Evolutionary conservation across 2,797 vertebrate genomes (phyloP), one percentile per base, ranked within the genome.

Genomic region (Fistularia commersonii): DNA sequence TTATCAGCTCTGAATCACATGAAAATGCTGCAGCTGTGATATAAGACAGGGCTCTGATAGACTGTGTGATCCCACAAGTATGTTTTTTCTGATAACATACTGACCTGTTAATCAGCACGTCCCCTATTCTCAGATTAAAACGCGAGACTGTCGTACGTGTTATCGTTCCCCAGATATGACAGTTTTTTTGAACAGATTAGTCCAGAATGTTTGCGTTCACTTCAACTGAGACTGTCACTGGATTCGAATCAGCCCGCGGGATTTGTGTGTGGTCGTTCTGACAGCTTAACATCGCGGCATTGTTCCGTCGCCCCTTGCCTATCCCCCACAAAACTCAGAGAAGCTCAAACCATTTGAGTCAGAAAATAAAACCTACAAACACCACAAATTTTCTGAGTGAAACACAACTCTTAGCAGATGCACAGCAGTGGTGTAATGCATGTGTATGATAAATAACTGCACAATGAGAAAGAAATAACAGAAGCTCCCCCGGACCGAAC

Each of bases 41-140:
- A 77, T 35, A 64, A 82, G 44, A 55, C 82, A 83, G 79, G 67
- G 69, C n/a, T 50, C 67, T 51, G 49, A 81, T 64, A 46, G 61
- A 49, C 64, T 11, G 42, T 66, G 57, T 50, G 55, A 74, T 72
- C 61, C 66, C 53, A 76, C 56, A 70, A 61, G 60, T 51, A 64
- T 85, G 79, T 78, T 83, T 84, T 83, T 67, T 74, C 32, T 72
- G 76, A 83, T 80, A 82, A 85, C 71, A 83, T 1, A 4, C 32
- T 65, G 66, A 74, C 77, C 52, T 48, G 60, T 46, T 74, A 69
- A 74, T 82, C 76, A 56, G 51, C 33, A 31, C 38, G 41, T 69
- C 66, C 61, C 66, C 60, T 62, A 71, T 76, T 67, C 63, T 68
- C 64, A 77, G 69, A 79, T 72, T 70, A 61, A 49, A 51, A 61